Conservation (phyloP, 2,113 vertebrate species). For the Myrmophylax atrothorax region DNA sequence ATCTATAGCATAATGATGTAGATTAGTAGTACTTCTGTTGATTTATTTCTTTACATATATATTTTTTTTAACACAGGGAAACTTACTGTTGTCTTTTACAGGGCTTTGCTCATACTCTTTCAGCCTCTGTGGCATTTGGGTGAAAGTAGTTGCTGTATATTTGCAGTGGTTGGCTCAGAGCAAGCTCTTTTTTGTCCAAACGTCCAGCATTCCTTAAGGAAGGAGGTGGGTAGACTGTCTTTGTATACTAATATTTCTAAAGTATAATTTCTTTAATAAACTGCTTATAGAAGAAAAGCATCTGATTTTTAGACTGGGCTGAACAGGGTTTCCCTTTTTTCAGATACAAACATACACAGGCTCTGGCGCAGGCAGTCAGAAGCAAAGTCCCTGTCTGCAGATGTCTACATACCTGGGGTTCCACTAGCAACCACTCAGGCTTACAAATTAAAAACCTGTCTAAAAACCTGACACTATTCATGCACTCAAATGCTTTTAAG, state of each 20-base stretch:
- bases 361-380: not conserved
- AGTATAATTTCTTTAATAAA: not conserved
- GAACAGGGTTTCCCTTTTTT: not conserved
- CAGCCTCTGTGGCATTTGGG: not conserved
- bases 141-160: not conserved
- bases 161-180: not conserved
- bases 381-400: not conserved
- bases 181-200: not conserved
- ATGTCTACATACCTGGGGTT: not conserved
- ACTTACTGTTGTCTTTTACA: not conserved
- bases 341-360: not conserved
- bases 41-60: not conserved
- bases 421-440: not conserved
- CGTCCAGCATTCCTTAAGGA: not conserved
- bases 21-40: conserved; percentile 1
- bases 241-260: not conserved
- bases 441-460: conserved; percentile 35
- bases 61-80: not conserved
- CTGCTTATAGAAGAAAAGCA: not conserved
- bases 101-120: not conserved
- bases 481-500: conserved; percentile 49
- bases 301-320: not conserved
- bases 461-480: conserved; percentile 16
- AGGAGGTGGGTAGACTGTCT: not conserved
- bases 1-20: conserved; percentile 7